Evolutionary conservation across 2,113 vertebrate species (phyloP).

Genomic region (Bostrychus sinensis): DNA sequence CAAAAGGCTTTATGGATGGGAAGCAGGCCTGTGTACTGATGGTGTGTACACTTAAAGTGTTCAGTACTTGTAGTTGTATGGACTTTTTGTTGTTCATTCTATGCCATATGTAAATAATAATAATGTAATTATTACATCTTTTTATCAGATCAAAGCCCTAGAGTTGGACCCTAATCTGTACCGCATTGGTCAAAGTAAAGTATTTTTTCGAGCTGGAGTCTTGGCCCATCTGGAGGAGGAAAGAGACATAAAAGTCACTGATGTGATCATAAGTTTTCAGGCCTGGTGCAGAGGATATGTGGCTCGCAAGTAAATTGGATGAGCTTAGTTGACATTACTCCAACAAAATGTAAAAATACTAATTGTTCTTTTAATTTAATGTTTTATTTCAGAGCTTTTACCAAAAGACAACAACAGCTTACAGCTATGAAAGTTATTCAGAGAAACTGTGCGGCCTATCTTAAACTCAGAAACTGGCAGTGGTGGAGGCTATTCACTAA

Average conservation of each 20-base stretch:
- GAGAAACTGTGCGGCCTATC: conserved; percentile 97
- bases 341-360: not conserved
- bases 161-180: conserved; percentile 95
- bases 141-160: conserved; percentile 89
- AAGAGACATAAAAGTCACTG: conserved; percentile 96
- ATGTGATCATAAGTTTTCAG: conserved; percentile 98
- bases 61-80: not conserved
- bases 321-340: not conserved
- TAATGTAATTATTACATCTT: not conserved
- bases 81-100: not conserved
- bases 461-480: conserved; percentile 98
- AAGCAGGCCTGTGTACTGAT: conserved; percentile 96
- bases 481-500: conserved; percentile 99
- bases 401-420: conserved; percentile 94
- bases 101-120: not conserved
- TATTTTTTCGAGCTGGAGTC: conserved; percentile 97
- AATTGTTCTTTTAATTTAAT: not conserved
- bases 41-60: conserved; percentile 79
- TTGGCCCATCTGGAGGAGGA: conserved; percentile 98
- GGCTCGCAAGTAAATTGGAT: conserved; percentile 87
- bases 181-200: conserved; percentile 97
- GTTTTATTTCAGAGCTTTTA: conserved; percentile 84
- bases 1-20: conserved; percentile 98
- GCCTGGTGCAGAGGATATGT: conserved; percentile 96
- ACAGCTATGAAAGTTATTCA: conserved; percentile 97